Percentiles rank a stretch among this genome's conserved stretches.
phyloP scores from a whole-genome alignment of 2,888 invertebrate species.

The Kryphioiulus occultus region DNA sequence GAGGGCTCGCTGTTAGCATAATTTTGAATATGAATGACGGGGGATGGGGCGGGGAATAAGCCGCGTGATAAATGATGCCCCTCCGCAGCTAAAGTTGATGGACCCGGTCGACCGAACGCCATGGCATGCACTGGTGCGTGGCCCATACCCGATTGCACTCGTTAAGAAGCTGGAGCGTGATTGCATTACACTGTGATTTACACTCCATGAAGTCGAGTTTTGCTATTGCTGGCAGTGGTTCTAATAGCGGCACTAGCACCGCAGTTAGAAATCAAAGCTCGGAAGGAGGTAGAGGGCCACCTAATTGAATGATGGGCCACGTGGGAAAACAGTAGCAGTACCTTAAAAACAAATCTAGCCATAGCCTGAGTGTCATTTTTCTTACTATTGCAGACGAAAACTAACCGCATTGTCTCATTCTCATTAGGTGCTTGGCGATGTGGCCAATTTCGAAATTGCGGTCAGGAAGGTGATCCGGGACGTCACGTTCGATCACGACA shows the following conservation, averaged over 20 bases:
- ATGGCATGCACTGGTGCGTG: not conserved
- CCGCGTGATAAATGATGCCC: not conserved
- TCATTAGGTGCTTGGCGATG: slow-evolving; percentile 71
- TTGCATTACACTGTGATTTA: not conserved
- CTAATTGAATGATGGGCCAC: too few species aligned
- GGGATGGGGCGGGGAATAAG: not conserved
- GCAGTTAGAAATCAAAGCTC: too few species aligned
- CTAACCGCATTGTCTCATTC: too few species aligned
- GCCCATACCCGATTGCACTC: not conserved
- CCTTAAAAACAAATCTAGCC: too few species aligned
- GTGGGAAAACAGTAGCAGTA: too few species aligned
- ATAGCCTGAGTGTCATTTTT: too few species aligned
- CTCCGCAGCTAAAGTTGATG: not conserved
- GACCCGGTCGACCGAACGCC: not conserved
- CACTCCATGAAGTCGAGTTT: not conserved
- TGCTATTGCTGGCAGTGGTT: too few species aligned
- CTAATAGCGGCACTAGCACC: too few species aligned
- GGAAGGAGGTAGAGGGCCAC: too few species aligned
- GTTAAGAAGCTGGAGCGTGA: not conserved
- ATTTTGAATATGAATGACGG: slow-evolving; percentile 5
- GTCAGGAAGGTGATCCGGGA: slow-evolving; percentile 84
- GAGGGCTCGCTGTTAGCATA: not conserved
- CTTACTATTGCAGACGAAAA: too few species aligned
- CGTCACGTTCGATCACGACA: slow-evolving; percentile 91
- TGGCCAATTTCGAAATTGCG: slow-evolving; percentile 92